A percentile compares a stretch with the other conserved stretches of the same genome.
phyloP scores from a whole-genome alignment of 2,797 vertebrate genomes.

The Serranus cabrilla region DNA sequence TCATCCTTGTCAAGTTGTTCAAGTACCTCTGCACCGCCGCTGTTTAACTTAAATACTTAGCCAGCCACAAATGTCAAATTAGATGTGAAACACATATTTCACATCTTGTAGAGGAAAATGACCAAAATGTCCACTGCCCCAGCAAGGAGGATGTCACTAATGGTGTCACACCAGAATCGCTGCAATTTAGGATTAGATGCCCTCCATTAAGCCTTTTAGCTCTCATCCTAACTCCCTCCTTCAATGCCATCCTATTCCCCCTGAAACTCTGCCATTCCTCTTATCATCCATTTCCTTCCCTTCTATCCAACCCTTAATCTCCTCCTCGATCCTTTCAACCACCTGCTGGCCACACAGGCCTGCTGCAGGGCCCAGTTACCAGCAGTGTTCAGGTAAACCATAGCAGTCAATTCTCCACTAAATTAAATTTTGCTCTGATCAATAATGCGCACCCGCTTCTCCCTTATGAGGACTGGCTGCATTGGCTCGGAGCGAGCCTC shows the following conservation, averaged over 20 bases:
- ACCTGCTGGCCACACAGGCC: slow-evolving; percentile 77
- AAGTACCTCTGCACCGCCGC: slow-evolving; percentile 51
- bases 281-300: slow-evolving; percentile 79
- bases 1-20: slow-evolving; percentile 70
- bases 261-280: slow-evolving; percentile 75
- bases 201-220: slow-evolving; percentile 83
- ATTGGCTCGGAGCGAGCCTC: slow-evolving; percentile 64
- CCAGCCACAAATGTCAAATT: slow-evolving; percentile 44
- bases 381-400: slow-evolving; percentile 77
- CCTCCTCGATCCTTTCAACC: slow-evolving; percentile 76
- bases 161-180: slow-evolving; percentile 79
- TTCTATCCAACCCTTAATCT: slow-evolving; percentile 82
- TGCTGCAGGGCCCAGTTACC: slow-evolving; percentile 75
- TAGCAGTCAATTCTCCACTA: slow-evolving; percentile 84
- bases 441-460: slow-evolving; percentile 76
- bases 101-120: slow-evolving; percentile 44
- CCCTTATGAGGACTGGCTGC: slow-evolving; percentile 69
- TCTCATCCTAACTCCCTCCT: slow-evolving; percentile 67
- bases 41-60: slow-evolving; percentile 59
- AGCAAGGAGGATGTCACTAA: slow-evolving; percentile 67
- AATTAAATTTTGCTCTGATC: slow-evolving; percentile 86
- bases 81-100: slow-evolving; percentile 48
- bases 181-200: slow-evolving; percentile 83
- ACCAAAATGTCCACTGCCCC: slow-evolving; percentile 62
- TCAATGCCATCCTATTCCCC: slow-evolving; percentile 71